phyloP scores from a whole-genome alignment of 2,797 vertebrate genomes.

The Melanotaenia trifasciata region DNA sequence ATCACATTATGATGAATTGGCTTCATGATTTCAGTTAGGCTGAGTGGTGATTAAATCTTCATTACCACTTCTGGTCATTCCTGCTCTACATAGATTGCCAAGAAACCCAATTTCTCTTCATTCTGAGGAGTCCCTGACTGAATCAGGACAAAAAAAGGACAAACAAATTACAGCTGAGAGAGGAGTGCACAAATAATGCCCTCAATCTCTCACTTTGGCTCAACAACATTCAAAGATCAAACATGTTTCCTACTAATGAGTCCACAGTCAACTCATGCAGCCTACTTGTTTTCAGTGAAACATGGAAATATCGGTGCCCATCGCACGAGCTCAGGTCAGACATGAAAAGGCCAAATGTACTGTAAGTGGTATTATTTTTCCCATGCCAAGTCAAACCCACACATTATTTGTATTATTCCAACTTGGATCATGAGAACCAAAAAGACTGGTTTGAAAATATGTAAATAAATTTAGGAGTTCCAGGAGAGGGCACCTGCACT shows the following conservation, averaged over 20 bases:
- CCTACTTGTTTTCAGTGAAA: conserved; percentile 8
- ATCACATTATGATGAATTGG: conserved; percentile 77
- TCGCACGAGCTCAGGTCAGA: background rate
- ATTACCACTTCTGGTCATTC: conserved; percentile 80
- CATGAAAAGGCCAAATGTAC: background rate
- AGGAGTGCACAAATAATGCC: conserved; percentile 37
- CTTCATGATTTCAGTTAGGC: conserved; percentile 70
- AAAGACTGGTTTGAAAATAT: conserved; percentile 11
- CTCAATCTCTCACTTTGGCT: conserved; percentile 45
- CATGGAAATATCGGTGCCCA: background rate
- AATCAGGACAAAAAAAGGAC: conserved; percentile 68
- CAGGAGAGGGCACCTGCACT: conserved; percentile 61
- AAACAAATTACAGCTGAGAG: conserved; percentile 65
- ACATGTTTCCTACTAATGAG: conserved; percentile 12
- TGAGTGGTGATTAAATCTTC: conserved; percentile 83
- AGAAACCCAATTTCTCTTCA: conserved; percentile 76
- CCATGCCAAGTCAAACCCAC: background rate
- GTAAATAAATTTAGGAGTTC: conserved; percentile 21
- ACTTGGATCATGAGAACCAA: background rate
- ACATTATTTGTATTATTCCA: background rate
- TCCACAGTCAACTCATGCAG: conserved; percentile 9
- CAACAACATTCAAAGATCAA: conserved; percentile 15
- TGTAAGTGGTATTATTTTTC: background rate
- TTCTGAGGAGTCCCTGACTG: conserved; percentile 72
- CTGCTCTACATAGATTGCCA: conserved; percentile 73